A percentile compares a stretch with the other conserved stretches of the same genome.
Conservation (phyloP, 2,797 vertebrate species). For the Diglossa cyanea region DNA sequence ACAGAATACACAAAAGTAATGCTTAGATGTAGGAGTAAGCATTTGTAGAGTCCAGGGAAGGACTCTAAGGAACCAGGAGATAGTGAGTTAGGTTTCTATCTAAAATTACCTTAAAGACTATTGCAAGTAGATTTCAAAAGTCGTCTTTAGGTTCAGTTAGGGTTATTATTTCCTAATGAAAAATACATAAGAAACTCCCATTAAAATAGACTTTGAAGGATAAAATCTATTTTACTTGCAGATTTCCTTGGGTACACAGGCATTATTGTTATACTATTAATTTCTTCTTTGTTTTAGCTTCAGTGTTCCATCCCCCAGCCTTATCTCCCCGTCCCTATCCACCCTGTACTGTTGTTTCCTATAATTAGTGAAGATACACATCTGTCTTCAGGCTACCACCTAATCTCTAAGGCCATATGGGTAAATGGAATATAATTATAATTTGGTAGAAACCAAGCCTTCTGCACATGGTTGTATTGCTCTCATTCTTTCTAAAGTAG, state of each 20-base stretch:
- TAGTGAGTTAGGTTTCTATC: neutral
- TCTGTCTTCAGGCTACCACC: conserved; percentile 68
- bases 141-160: neutral
- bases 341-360: conserved; percentile 18
- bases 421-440: conserved; percentile 64
- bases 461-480: conserved; percentile 59
- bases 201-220: neutral
- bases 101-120: neutral
- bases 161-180: neutral
- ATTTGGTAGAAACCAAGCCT: conserved; percentile 51
- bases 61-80: neutral
- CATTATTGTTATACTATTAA: neutral
- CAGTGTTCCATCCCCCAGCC: conserved; percentile 5
- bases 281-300: conserved; percentile 41
- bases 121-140: neutral
- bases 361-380: conserved; percentile 67
- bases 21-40: neutral
- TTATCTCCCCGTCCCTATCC: conserved; percentile 2
- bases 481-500: conserved; percentile 9
- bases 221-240: neutral
- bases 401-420: conserved; percentile 69
- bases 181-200: neutral
- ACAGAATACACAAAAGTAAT: neutral
- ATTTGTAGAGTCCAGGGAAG: neutral
- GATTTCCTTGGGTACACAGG: neutral